phyloP scores from a whole-genome alignment of 1,140 invertebrate species.

The Aphaenogaster floridana region DNA sequence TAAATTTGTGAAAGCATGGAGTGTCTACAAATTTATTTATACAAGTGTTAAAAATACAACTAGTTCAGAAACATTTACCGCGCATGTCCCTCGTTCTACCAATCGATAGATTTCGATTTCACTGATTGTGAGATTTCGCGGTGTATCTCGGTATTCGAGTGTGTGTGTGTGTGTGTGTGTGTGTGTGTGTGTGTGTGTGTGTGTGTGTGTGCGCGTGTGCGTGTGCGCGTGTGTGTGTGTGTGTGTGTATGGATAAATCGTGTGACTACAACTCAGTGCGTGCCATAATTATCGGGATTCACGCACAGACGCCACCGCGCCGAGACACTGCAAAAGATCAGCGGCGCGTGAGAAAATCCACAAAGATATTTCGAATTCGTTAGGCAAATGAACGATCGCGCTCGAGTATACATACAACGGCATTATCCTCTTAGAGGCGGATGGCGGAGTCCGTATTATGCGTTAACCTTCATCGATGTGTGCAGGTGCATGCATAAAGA shows the following conservation, averaged over 20 bases:
- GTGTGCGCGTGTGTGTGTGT: no score
- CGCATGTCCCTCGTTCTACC: background rate
- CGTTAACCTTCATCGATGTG: slow-evolving; percentile 76
- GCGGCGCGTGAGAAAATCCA: slow-evolving; percentile 68
- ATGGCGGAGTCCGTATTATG: slow-evolving; percentile 64
- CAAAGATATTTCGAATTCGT: slow-evolving; percentile 77
- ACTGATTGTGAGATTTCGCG: background rate
- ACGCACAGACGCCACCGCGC: slow-evolving; percentile 44
- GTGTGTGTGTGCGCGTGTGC: no score
- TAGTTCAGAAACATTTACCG: background rate
- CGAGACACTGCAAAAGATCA: slow-evolving; percentile 56
- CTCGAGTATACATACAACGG: slow-evolving; percentile 55
- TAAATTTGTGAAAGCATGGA: background rate
- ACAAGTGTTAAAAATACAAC: background rate
- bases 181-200: no score
- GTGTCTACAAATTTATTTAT: slow-evolving; percentile 2
- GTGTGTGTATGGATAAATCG: background rate
- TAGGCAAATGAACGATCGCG: slow-evolving; percentile 67
- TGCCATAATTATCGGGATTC: slow-evolving; percentile 64
- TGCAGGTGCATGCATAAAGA: slow-evolving; percentile 74
- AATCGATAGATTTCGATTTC: slow-evolving; percentile 23
- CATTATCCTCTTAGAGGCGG: slow-evolving; percentile 70
- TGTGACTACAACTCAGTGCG: background rate
- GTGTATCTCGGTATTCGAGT: background rate
- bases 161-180: no score